Evolutionary conservation across 2,888 invertebrate species (phyloP), one percentile per base, ranked within the genome.

Genomic region (Cataglyphis rosenhaueri): DNA sequence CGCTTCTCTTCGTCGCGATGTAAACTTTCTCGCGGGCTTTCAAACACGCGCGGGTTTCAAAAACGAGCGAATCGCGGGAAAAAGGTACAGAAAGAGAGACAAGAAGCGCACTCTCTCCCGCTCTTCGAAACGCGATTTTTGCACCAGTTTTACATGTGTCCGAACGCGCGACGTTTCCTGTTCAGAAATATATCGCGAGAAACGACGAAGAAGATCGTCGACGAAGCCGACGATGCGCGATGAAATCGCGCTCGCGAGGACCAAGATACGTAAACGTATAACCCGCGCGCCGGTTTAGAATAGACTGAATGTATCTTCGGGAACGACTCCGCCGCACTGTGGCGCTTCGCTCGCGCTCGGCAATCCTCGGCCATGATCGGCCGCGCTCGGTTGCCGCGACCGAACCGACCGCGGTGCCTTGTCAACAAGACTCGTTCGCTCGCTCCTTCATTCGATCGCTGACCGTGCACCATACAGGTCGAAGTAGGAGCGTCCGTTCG

Each of bases 281-380:
- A 21, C 92, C 88, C 91, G 89, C 90, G 91, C 90, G 92, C 92
- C 92, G 90, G 92, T 92, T 93, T 92, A 89, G 89, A 92, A 92
- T 92, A 92, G 87, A 93, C 93, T 93, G 93, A 92, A 90, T 91
- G 90, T 89, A 91, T 4, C 91, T 91, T 91, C 89, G 83, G 85
- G 86, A 83, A 83, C 88, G 84, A 8, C 88, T 88, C 87, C 85
- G 29, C 81, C 82, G 84, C 41, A 35, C 88, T 86, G 48, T 18
- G 87, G 87, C 84, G 87, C 90, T 71, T 84, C 85, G 84, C 65
- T 18, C 84, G 73, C 78, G 61, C 59, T 91, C 91, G 91, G 83
- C 66, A n/a, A 21, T 44, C 44, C n/a, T 85, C 91, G 91, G 71
- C n/a, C 10, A 2, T 12, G 29, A 10, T 74, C 88, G 87, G 71